These are phyloP conservation scores for Cavia aperea DNA, from an alignment of 2,113 vertebrate species.

Conservation along the genomic window DNA sequence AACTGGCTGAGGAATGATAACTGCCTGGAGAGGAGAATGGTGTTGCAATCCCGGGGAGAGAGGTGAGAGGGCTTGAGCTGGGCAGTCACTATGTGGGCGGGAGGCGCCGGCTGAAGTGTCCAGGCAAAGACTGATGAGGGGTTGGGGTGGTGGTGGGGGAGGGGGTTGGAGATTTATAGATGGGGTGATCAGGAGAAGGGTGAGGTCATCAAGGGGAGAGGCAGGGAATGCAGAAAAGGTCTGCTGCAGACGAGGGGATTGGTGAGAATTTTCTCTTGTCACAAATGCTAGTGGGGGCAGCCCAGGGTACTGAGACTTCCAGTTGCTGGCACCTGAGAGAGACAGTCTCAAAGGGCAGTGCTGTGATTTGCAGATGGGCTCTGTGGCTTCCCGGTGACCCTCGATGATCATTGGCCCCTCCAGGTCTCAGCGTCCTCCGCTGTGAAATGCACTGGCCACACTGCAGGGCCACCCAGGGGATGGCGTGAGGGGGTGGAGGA, in stretches of 20 bases:
- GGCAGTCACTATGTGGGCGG: neutral
- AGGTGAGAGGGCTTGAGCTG: neutral
- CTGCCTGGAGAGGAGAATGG: neutral
- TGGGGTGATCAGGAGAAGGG: neutral
- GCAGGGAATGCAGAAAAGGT: neutral
- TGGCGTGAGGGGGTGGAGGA: neutral
- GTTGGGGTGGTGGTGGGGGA: neutral
- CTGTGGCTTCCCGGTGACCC: neutral
- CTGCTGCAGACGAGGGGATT: neutral
- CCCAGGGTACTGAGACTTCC: neutral
- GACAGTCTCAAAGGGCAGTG: neutral
- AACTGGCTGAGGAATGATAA: neutral
- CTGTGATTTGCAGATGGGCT: neutral
- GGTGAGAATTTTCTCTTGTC: neutral
- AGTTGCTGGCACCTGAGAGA: neutral
- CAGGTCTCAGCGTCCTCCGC: neutral
- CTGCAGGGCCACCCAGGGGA: neutral
- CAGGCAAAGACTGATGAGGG: neutral
- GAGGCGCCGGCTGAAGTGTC: neutral
- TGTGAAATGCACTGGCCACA: neutral
- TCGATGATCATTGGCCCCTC: neutral
- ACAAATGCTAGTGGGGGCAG: neutral
- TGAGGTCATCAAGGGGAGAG: neutral
- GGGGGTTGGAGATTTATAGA: neutral
- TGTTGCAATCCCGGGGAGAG: neutral